phyloP scores from a whole-genome alignment of 2,888 invertebrate species.

The Hypena proboscidalis region DNA sequence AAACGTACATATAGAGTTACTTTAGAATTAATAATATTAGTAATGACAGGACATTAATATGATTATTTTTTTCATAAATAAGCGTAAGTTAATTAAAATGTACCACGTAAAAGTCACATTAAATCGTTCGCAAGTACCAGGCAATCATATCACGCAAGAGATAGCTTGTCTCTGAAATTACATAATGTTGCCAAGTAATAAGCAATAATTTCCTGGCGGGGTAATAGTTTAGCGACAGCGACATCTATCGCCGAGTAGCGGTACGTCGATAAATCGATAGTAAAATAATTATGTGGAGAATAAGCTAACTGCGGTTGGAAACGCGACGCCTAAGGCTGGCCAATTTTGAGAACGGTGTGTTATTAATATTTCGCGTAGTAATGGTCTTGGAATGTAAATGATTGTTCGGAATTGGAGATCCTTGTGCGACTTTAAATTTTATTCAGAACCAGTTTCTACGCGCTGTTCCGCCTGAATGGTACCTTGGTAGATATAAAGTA shows the following conservation, averaged over 20 bases:
- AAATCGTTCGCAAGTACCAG: conserved; percentile 30
- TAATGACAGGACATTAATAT: too few relatives aligned
- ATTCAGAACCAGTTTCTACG: too few relatives aligned
- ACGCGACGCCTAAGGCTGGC: conserved; percentile 49
- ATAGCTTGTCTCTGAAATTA: conserved; percentile 33
- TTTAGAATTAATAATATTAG: too few relatives aligned
- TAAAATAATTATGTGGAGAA: conserved; percentile 45
- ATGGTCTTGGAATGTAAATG: conserved; percentile 4
- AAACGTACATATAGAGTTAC: too few relatives aligned
- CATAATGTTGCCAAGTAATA: conserved; percentile 42
- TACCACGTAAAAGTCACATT: too few relatives aligned
- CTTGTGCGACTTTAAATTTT: too few relatives aligned
- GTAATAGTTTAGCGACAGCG: conserved; percentile 52
- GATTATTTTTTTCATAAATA: too few relatives aligned
- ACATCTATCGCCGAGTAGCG: conserved; percentile 76
- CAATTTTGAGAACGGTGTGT: conserved; percentile 55
- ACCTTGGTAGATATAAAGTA: too few relatives aligned
- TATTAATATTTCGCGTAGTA: conserved; percentile 11
- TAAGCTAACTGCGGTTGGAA: conserved; percentile 34
- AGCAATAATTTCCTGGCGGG: conserved; percentile 42
- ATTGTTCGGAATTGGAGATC: too few relatives aligned
- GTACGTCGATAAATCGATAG: conserved; percentile 63
- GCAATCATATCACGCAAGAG: conserved; percentile 30
- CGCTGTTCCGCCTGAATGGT: too few relatives aligned
- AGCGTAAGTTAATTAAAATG: too few relatives aligned